These are phyloP conservation scores for Chloromyia formosa DNA, from an alignment of 2,888 invertebrate genomes.

Conservation along the genomic window DNA sequence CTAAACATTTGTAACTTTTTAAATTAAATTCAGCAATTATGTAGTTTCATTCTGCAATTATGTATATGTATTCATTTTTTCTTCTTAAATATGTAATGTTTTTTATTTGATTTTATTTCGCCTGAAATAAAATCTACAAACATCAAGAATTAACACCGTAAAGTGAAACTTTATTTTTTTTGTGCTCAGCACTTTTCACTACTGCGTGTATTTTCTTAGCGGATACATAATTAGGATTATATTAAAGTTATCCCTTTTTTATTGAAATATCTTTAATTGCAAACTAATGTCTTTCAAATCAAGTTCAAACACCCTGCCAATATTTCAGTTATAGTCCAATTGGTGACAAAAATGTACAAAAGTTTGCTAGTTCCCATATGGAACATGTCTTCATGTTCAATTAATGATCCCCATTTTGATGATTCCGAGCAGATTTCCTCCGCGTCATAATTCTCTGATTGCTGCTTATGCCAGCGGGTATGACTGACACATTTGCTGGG, in stretches of 20 bases:
- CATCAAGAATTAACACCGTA: neutral
- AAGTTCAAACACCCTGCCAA: neutral
- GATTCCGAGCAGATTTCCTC: constrained; percentile 52
- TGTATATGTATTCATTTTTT: too few relatives aligned
- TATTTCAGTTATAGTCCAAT: neutral
- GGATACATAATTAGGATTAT: neutral
- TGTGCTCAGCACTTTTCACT: too few relatives aligned
- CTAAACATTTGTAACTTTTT: too few relatives aligned
- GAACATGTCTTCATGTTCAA: constrained; percentile 25
- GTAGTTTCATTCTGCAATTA: too few relatives aligned
- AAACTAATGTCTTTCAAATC: neutral
- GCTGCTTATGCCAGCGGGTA: constrained; percentile 25
- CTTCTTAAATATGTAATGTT: too few relatives aligned
- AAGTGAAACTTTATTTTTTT: too few relatives aligned
- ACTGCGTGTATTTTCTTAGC: neutral
- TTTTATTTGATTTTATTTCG: neutral
- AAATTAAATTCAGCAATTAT: too few relatives aligned
- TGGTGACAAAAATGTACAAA: constrained; percentile 3
- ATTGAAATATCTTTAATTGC: neutral
- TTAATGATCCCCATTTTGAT: constrained; percentile 51
- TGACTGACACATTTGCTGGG: too few relatives aligned
- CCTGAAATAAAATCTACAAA: neutral
- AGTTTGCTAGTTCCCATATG: constrained; percentile 1
- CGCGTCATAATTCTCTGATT: constrained; percentile 52
- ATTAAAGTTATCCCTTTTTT: neutral